A percentile compares a stretch with the other conserved stretches of the same genome.
Conservation (phyloP, 2,113 vertebrate genomes). For the Hippolais icterina region DNA sequence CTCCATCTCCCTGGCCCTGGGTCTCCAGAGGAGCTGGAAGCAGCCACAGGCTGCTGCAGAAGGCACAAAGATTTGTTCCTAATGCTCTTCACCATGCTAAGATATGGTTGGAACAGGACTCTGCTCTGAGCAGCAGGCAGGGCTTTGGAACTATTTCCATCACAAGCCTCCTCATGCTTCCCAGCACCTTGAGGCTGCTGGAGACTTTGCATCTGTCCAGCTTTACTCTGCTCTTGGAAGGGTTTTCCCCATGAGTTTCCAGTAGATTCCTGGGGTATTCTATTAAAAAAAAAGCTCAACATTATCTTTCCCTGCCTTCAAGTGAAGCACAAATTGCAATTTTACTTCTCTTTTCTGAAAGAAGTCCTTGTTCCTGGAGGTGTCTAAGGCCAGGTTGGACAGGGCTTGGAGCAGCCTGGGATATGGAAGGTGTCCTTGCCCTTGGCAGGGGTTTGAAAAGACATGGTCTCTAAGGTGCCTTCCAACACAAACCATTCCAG, state of each 20-base stretch:
- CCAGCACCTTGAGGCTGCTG: not conserved
- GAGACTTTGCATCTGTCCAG: not conserved
- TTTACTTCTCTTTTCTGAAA: not conserved
- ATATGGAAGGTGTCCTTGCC: not conserved
- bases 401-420: not conserved
- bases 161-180: not conserved
- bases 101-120: not conserved
- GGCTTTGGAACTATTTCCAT: not conserved
- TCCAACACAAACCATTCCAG: not conserved
- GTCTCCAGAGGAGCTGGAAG: not conserved
- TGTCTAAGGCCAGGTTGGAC: not conserved
- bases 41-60: not conserved
- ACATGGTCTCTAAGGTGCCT: not conserved
- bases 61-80: rapidly evolving
- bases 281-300: not conserved
- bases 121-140: not conserved
- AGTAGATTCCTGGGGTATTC: not conserved
- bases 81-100: not conserved
- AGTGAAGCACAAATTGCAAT: not conserved
- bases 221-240: not conserved
- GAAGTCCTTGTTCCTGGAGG: not conserved
- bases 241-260: not conserved
- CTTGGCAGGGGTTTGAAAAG: no score
- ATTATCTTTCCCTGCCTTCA: not conserved
- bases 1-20: not conserved